Conservation (phyloP, 2,113 vertebrate genomes). For the Acrocephalus arundinaceus region DNA sequence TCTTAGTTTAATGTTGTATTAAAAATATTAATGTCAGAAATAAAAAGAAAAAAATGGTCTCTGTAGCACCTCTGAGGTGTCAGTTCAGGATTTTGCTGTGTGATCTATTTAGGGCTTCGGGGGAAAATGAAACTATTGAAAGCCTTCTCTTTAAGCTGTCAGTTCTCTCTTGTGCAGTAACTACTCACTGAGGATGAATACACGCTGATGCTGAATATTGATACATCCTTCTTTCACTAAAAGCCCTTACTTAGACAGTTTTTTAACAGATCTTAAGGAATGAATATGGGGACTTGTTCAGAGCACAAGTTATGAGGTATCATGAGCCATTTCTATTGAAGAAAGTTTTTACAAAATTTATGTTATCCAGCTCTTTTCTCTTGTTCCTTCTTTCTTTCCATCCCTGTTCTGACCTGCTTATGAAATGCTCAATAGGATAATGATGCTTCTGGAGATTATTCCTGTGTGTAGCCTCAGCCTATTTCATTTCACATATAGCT, state of each 20-base stretch:
- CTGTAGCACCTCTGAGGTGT: slow-evolving; percentile 2
- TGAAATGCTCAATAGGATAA: not conserved
- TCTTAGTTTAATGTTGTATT: slow-evolving; percentile 31
- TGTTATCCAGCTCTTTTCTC: not conserved
- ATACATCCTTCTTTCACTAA: not conserved
- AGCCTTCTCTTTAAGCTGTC: slow-evolving; percentile 38
- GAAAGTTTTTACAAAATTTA: not conserved
- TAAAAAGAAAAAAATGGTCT: not conserved
- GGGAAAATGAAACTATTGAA: slow-evolving; percentile 24
- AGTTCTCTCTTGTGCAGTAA: slow-evolving; percentile 1
- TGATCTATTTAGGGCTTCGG: slow-evolving; percentile 42
- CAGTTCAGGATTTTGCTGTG: slow-evolving; percentile 43
- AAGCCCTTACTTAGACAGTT: slow-evolving; percentile 2
- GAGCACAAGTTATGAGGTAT: not conserved
- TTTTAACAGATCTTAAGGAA: not conserved
- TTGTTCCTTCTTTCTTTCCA: not conserved
- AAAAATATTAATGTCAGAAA: slow-evolving; percentile 30
- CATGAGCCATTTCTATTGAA: not conserved
- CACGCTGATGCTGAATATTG: slow-evolving; percentile 24
- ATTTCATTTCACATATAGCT: not conserved
- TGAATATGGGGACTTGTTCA: not conserved
- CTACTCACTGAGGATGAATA: slow-evolving; percentile 29
- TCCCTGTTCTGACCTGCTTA: not conserved
- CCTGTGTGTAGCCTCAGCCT: not conserved
- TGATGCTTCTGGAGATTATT: not conserved